Evolutionary conservation across 2,888 invertebrate genomes (phyloP).

Genomic region (Coleophora deauratella): DNA sequence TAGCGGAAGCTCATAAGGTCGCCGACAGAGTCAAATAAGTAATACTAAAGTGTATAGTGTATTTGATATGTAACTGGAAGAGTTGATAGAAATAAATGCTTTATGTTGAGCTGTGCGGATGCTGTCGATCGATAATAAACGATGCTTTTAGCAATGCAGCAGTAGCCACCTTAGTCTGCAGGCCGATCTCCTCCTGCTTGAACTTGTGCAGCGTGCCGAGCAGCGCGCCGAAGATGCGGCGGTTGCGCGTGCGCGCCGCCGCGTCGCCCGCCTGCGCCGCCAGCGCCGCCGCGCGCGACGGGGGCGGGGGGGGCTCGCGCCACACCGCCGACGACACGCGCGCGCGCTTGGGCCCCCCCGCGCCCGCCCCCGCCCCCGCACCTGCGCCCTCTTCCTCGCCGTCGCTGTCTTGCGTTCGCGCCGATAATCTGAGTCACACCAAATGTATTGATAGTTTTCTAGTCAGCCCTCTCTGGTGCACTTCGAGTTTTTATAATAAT

Average conservation of each 20-base stretch:
- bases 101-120: too few species aligned
- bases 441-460: too few species aligned
- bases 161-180: constrained; percentile 82
- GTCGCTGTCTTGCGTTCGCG: constrained; percentile 61
- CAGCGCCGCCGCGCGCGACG: constrained; percentile 70
- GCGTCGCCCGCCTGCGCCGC: constrained; percentile 88
- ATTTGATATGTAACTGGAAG: too few species aligned
- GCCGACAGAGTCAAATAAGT: too few species aligned
- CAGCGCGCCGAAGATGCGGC: constrained; percentile 96
- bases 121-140: too few species aligned
- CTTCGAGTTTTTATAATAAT: too few species aligned
- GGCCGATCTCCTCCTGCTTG: constrained; percentile 92
- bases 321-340: constrained; percentile 82
- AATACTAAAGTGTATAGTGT: too few species aligned
- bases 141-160: too few species aligned
- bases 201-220: constrained; percentile 97
- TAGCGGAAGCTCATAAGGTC: too few species aligned
- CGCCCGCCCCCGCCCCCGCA: constrained; percentile 66
- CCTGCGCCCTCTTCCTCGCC: constrained; percentile 58
- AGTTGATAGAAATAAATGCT: too few species aligned
- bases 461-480: too few species aligned
- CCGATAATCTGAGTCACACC: constrained; percentile 45
- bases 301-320: constrained; percentile 86
- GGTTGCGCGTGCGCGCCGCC: constrained; percentile 86
- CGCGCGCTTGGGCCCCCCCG: constrained; percentile 39